Base-by-base conservation (phyloP, 1,140 invertebrate genomes). In the Habropoda laboriosa region DNA sequence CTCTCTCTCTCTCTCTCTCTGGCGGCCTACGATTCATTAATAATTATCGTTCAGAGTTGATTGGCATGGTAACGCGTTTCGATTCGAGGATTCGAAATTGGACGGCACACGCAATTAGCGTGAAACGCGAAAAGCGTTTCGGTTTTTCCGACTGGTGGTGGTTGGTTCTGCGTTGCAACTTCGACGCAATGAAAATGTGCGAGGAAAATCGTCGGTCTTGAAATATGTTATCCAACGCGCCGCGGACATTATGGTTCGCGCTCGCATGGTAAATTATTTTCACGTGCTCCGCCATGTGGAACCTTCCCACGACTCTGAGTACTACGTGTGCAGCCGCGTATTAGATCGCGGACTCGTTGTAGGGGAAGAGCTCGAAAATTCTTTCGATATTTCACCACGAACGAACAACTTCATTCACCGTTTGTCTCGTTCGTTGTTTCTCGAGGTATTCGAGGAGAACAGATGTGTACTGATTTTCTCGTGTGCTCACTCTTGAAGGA, bases 251-350 rank as follows among this genome's bases (percentile, higher is more conserved):
- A 79, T 66, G 55, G 35, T 75, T 79, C 61, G 57, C 49, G 63
- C 49, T 72, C 60, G 71, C 42, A 55, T 81, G 79, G 73, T 67
- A 82, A 85, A 82, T 79, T 86, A 86, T 85, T 85, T 79, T 66
- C 63, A 67, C 53, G 64, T 82, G 71, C 67, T 60, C 60, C 57
- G 55, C 49, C 75, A 72, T 86, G 79, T 73, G 70, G 75, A 81
- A 86, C 82, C 79, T 86, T 86, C 84, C 82, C 84, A 85, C 84
- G 84, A 82, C 68, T 63, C 40, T 53, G 35, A 72, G 53, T 55
- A 57, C 30, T 7, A n/a, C 60, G 53, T 47, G 45, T 58, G 18
- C 30, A 13, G 30, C 47, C 40, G 49, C 32, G 38, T 35, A 55
- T 57, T 47, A 27, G 32, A 38, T 71, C 57, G 66, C 75, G 64